phyloP scores from a whole-genome alignment of 2,113 vertebrate species.

The Grus americana region DNA sequence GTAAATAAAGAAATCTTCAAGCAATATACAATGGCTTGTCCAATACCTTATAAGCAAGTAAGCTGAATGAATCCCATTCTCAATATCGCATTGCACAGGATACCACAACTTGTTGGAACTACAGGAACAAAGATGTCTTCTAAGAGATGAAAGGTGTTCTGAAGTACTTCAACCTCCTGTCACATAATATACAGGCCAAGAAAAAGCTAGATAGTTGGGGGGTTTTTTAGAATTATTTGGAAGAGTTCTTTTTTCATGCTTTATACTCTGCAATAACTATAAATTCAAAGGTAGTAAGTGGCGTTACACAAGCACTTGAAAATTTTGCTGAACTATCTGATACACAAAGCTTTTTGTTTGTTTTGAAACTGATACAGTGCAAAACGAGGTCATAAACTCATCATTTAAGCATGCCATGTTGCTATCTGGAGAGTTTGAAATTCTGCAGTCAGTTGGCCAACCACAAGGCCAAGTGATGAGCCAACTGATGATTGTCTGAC shows the following conservation, averaged over 20 bases:
- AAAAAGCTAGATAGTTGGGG: background rate
- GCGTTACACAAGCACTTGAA: background rate
- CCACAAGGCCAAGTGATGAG: background rate
- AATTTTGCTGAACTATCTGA: background rate
- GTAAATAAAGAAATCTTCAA: background rate
- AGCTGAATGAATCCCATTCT: background rate
- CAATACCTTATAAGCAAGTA: background rate
- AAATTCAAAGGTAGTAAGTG: background rate
- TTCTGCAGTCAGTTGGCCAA: background rate
- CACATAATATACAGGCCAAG: background rate
- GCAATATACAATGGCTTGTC: background rate
- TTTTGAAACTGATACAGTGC: background rate
- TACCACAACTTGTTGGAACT: background rate
- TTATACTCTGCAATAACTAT: background rate
- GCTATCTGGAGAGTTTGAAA: background rate
- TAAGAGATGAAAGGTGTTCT: background rate
- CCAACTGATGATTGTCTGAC: background rate
- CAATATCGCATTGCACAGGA: background rate
- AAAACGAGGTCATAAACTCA: background rate
- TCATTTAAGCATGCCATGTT: background rate
- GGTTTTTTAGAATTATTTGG: background rate
- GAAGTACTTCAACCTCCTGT: background rate
- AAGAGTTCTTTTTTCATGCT: background rate
- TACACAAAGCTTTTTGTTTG: background rate
- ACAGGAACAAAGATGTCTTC: background rate